A percentile compares a stretch with the other conserved stretches of the same genome.
These are phyloP conservation scores for Torymus texanus DNA, from an alignment of 2,888 invertebrate species.

Conservation along the genomic window DNA sequence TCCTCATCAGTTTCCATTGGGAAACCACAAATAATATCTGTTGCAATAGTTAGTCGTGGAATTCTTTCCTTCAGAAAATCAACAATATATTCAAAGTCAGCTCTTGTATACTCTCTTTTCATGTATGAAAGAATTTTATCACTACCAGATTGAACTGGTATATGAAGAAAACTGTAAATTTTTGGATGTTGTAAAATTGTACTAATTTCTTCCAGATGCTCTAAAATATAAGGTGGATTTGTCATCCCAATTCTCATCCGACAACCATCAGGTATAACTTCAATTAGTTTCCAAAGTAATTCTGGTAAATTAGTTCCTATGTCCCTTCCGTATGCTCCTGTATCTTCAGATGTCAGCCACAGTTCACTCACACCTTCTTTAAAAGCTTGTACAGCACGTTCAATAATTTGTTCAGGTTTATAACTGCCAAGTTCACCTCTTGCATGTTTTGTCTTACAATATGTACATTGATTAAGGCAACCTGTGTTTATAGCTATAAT, in stretches of 20 bases:
- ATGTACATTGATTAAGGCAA: conserved; percentile 98
- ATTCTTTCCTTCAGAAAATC: conserved; percentile 88
- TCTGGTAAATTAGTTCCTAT: conserved; percentile 92
- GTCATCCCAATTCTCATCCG: conserved; percentile 96
- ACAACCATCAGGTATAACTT: conserved; percentile 84
- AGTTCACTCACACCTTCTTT: conserved; percentile 95
- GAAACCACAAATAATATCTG: conserved; percentile 98
- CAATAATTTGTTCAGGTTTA: conserved; percentile 90
- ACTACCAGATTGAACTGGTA: conserved; percentile 98
- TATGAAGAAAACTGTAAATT: conserved; percentile 96
- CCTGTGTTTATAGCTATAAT: conserved; percentile 98
- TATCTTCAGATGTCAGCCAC: conserved; percentile 98
- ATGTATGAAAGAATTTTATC: conserved; percentile 95
- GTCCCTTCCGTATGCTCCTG: conserved; percentile 97
- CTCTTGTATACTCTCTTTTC: conserved; percentile 95
- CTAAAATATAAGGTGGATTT: conserved; percentile 98
- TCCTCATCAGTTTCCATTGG: conserved; percentile 95
- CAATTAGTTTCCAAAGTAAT: conserved; percentile 89
- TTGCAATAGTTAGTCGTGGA: conserved; percentile 93
- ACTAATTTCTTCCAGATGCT: conserved; percentile 93
- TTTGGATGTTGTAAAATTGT: conserved; percentile 90
- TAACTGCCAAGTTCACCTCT: conserved; percentile 98
- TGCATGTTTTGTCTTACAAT: conserved; percentile 99
- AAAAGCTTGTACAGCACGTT: conserved; percentile 90
- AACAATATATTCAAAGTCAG: conserved; percentile 93